Evolutionary conservation across 2,888 invertebrate species (phyloP), one percentile per base, ranked within the genome.

Genomic region (Iselma pallidipennis): DNA sequence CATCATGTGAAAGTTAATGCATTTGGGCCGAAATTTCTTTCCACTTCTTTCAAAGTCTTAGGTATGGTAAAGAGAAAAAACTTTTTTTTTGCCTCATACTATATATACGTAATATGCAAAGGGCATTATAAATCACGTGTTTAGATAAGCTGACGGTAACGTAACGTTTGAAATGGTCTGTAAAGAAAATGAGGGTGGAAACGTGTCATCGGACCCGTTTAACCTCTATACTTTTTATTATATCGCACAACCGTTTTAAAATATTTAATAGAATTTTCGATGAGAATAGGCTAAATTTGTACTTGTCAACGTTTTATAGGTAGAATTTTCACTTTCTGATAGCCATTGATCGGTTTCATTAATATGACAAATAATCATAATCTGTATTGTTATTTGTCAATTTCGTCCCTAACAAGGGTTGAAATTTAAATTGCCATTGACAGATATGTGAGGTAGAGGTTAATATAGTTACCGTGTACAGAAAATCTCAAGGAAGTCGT

Each of bases 91-190:
- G 4, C 2, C 49, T 49, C 16, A 23, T 12, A 3, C 25, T 14
- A 7, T 2, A 4, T 10, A 50, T 10, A 12, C 33, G 33, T 45
- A 25, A 26, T 45, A 29, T 53, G 55, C 58, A 60, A 50, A 56
- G 57, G 57, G 63, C 66, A 66, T 70, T 69, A 71, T 68, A 69
- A 66, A 71, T 71, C 69, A 66, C 60, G 58, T 66, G 60, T 67
- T 66, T 66, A 66, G 67, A 67, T 67, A 66, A 67, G 61, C 64
- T 59, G 66, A 67, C 65, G 60, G n/a, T 66, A 60, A 63, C 59
- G 53, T 65, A 61, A 61, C 64, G 62, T 67, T 67, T 61, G 66
- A 67, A 67, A 67, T 66, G 67, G 63, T 49, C 65, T 62, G 66
- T 66, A 61, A 69, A 66, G 65, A 67, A 66, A 63, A 65, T 61